Evolutionary conservation across 2,113 vertebrate species (phyloP), one percentile per base, ranked within the genome.

Genomic region (Chaetops frenatus): DNA sequence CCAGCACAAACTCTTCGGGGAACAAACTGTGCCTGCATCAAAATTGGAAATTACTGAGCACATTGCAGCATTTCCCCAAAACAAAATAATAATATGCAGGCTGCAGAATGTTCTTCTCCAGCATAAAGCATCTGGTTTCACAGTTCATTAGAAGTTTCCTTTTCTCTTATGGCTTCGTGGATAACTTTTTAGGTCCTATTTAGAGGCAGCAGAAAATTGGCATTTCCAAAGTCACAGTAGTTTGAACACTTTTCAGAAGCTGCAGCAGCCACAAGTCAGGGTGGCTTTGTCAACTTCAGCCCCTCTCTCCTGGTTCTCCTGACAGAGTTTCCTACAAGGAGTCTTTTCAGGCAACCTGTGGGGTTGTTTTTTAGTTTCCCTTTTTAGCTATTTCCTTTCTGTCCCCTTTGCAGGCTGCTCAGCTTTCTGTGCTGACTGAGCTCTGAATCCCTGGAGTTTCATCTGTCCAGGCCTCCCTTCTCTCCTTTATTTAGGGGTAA

Each of bases 91-190:
- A 65, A 90, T 1, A 6, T 40, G 33, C 74, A 92, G 87, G 21
- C 81, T 82, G 85, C 78, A 93, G 79, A 67, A 88, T 86, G 78
- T 51, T 74, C 74, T 82, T 66, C 87, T 91, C 91, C 58, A 50
- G 93, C 95, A 92, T 76, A 89, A 92, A 97, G 92, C 93, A 94
- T 90, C 93, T 94, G 93, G 9, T 93, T 95, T 66, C 62, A 58
- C 84, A 95, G 81, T 27, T 78, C 96, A 93, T 83, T 58, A 81
- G 35, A 73, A 91, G 79, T 78, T 95, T 36, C 79, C 70, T 50
- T 90, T 47, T 29, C 81, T 94, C 87, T 88, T 71, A 94, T 51
- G 64, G 87, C 62, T 92, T 51, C 38, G 78, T 36, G 78, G 90
- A 74, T 62, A 90, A 94, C 67, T 92, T 88, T 58, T 70, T n/a